A percentile compares a stretch with the other conserved stretches of the same genome.
Conservation (phyloP, 2,113 vertebrate species). For the Gallinago media region DNA sequence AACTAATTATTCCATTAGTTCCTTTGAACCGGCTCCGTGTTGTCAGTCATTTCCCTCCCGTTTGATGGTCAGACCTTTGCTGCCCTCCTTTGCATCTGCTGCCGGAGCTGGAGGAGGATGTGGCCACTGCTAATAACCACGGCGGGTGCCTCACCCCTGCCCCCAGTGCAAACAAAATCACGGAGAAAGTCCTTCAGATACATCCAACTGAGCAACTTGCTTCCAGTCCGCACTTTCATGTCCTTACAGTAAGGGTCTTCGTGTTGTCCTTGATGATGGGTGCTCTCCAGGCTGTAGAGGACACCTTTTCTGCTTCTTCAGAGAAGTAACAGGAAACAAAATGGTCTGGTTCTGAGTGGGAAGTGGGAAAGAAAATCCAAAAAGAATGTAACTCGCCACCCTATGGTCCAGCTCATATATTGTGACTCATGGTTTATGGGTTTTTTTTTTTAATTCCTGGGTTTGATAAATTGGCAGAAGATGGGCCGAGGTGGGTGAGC, state of each 20-base stretch:
- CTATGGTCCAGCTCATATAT: accelerated
- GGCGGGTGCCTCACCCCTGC: background rate
- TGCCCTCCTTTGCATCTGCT: conserved; percentile 70
- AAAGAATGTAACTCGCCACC: accelerated
- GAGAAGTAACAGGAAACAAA: background rate
- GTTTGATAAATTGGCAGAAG: background rate
- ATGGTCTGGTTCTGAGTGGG: background rate
- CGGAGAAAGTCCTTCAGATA: background rate
- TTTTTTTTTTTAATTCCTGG: background rate
- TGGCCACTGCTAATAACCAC: background rate
- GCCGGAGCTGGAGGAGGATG: conserved; percentile 25
- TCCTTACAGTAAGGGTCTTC: background rate
- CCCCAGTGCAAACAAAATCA: background rate
- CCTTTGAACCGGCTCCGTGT: conserved; percentile 70
- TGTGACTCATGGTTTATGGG: background rate
- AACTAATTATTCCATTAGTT: conserved; percentile 84
- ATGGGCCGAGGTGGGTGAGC: background rate
- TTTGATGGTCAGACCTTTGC: conserved; percentile 78
- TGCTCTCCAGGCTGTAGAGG: background rate
- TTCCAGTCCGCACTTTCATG: accelerated
- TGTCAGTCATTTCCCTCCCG: conserved; percentile 76
- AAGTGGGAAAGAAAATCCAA: background rate
- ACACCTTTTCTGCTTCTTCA: background rate
- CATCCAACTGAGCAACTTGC: background rate
- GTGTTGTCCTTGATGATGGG: accelerated